A percentile compares a stretch with the other conserved stretches of the same genome.
phyloP scores from a whole-genome alignment of 2,888 invertebrate genomes.

The Macrophya annulata region DNA sequence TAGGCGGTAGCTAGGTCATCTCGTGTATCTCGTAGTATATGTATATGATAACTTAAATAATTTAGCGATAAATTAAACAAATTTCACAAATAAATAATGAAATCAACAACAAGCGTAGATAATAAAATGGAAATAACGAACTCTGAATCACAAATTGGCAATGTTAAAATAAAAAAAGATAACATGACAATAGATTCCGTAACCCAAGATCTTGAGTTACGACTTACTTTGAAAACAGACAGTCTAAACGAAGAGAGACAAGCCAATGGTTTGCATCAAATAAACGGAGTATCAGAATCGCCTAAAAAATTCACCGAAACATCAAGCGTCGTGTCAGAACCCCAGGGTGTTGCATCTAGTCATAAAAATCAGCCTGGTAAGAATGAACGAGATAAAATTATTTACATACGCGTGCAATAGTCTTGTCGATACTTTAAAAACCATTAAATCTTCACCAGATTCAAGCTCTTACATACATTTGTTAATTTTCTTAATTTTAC shows the following conservation, averaged over 20 bases:
- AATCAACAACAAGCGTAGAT: slow-evolving; percentile 64
- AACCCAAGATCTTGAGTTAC: slow-evolving; percentile 73
- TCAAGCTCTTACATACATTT: not conserved
- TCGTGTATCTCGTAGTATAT: slow-evolving; percentile 35
- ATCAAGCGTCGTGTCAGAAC: slow-evolving; percentile 63
- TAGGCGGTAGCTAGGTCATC: slow-evolving; percentile 53
- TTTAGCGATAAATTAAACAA: not conserved
- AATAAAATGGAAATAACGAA: slow-evolving; percentile 63
- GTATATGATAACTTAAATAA: not conserved
- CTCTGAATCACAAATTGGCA: slow-evolving; percentile 62
- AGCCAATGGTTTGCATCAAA: slow-evolving; percentile 73
- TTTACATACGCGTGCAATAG: not conserved
- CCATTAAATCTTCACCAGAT: not conserved
- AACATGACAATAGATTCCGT: slow-evolving; percentile 67
- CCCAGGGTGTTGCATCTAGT: slow-evolving; percentile 74
- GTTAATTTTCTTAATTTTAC: not conserved
- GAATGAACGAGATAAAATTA: slow-evolving; percentile 13
- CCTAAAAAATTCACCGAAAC: slow-evolving; percentile 67
- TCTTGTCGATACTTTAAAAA: not conserved
- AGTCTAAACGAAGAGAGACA: slow-evolving; percentile 65
- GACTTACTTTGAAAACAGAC: slow-evolving; percentile 70
- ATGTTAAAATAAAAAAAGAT: slow-evolving; percentile 66
- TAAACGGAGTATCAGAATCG: slow-evolving; percentile 73
- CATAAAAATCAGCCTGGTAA: slow-evolving; percentile 75
- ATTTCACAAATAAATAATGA: slow-evolving; percentile 50